phyloP scores from a whole-genome alignment of 2,113 vertebrate genomes.

The Ardeotis arabs region DNA sequence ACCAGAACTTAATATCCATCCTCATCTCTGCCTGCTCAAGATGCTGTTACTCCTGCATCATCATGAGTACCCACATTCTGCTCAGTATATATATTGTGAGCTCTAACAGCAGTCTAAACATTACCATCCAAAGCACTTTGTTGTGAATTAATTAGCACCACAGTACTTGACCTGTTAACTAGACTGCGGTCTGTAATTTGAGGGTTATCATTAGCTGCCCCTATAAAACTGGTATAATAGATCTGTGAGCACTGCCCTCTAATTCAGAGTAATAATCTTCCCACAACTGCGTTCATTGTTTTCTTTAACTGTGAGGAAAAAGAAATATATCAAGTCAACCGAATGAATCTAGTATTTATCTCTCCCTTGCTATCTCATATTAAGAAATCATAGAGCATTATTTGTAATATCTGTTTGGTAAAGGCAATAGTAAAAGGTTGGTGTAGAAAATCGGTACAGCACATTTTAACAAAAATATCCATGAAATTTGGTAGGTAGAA shows the following conservation, averaged over 20 bases:
- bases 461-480: slow-evolving; percentile 8
- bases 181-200: background rate
- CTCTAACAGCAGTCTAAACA: background rate
- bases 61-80: background rate
- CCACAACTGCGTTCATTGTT: background rate
- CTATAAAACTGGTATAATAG: background rate
- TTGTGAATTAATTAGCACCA: background rate
- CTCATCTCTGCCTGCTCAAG: background rate
- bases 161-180: background rate
- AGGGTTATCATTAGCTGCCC: background rate
- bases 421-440: background rate
- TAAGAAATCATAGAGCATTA: background rate
- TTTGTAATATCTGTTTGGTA: background rate
- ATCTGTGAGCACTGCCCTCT: background rate
- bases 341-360: background rate
- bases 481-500: background rate
- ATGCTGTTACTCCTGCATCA: background rate
- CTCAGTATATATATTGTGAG: background rate
- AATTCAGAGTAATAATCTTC: background rate
- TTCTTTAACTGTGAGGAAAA: background rate
- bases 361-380: background rate
- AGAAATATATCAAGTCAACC: background rate
- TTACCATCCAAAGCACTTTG: background rate
- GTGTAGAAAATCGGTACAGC: background rate
- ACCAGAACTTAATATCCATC: background rate